These are phyloP conservation scores for Sardinella longiceps DNA, from an alignment of 2,797 vertebrate species.

Conservation along the genomic window DNA sequence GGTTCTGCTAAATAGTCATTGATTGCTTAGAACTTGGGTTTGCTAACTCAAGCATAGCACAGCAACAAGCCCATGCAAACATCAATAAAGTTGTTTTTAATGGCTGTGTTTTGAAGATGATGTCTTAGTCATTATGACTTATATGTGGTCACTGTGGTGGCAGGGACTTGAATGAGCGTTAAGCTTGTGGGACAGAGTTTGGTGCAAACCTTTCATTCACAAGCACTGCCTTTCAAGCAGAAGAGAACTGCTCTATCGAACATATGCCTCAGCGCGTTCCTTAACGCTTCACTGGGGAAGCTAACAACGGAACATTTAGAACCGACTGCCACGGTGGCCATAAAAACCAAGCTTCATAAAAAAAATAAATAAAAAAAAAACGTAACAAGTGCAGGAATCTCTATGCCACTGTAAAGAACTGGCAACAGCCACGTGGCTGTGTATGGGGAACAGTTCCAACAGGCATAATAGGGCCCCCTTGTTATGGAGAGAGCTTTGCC, in stretches of 20 bases:
- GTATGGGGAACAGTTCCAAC: constrained; percentile 10
- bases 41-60: neutral
- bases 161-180: neutral
- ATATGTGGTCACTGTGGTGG: neutral
- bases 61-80: neutral
- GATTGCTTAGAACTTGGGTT: neutral
- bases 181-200: neutral
- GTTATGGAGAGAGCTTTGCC: constrained; percentile 28
- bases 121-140: neutral
- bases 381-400: neutral
- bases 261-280: neutral
- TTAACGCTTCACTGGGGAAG: neutral
- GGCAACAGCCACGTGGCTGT: neutral
- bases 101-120: neutral
- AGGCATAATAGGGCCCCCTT: constrained; percentile 26
- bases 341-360: neutral
- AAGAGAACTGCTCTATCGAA: neutral
- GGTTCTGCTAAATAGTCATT: neutral
- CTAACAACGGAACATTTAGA: constrained; percentile 2
- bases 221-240: neutral
- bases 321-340: neutral
- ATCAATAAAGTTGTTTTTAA: neutral
- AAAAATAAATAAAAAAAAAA: neutral
- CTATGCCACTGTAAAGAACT: constrained; percentile 23
- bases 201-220: neutral